These are phyloP conservation scores for Tridacna gigas DNA, from an alignment of 2,888 invertebrate genomes.

Conservation along the genomic window DNA sequence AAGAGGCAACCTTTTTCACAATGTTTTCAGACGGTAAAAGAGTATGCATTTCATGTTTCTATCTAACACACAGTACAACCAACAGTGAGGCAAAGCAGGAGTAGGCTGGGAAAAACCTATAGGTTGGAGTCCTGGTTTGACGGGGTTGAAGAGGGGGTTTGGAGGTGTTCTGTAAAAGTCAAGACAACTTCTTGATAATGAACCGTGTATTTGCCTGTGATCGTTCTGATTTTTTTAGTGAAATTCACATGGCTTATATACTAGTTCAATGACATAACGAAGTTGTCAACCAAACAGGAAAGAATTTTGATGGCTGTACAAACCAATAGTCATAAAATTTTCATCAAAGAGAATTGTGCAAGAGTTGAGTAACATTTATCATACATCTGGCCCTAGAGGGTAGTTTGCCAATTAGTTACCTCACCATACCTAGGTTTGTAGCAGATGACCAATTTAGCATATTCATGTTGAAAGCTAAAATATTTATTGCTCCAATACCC, in stretches of 20 bases:
- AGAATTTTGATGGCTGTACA: neutral
- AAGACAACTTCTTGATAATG: neutral
- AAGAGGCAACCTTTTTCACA: too few relatives aligned
- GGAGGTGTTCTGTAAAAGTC: neutral
- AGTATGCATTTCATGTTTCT: too few relatives aligned
- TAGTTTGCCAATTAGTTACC: too few relatives aligned
- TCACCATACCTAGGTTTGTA: too few relatives aligned
- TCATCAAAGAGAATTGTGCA: neutral
- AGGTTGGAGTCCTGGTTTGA: neutral
- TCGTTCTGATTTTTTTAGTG: neutral
- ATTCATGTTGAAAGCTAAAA: too few relatives aligned
- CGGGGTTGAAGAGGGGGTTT: neutral
- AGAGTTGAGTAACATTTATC: neutral
- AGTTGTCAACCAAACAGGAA: neutral
- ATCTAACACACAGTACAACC: neutral
- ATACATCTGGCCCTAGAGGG: too few relatives aligned
- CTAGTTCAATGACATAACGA: neutral
- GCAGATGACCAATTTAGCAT: too few relatives aligned
- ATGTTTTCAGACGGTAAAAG: too few relatives aligned
- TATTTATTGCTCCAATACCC: too few relatives aligned
- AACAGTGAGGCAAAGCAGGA: neutral
- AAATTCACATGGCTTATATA: slow-evolving; percentile 5
- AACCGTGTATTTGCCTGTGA: neutral
- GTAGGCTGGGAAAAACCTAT: neutral
- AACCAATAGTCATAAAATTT: neutral